Conservation (phyloP, 1,140 invertebrate genomes). For the Neomicropteryx cornuta region DNA sequence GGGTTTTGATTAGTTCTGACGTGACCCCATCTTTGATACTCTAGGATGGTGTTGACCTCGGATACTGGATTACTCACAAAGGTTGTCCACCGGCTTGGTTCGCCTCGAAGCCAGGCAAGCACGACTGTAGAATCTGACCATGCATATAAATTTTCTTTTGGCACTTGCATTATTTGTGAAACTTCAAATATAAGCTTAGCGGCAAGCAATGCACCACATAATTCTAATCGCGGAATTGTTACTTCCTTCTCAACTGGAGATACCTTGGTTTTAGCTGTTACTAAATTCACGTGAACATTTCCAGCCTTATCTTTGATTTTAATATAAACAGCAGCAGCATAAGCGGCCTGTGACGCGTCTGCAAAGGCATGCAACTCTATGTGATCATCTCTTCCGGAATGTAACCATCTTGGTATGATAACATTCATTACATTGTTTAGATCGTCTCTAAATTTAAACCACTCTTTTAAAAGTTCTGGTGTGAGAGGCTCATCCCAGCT, state of each 20-base stretch:
- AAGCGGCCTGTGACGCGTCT: slow-evolving; percentile 15
- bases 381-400: background rate
- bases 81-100: slow-evolving; percentile 16
- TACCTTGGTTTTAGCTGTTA: slow-evolving; percentile 9
- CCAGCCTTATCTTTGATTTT: too few species aligned
- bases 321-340: too few species aligned
- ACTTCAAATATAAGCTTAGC: slow-evolving; percentile 12
- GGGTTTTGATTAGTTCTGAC: slow-evolving; percentile 18
- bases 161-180: slow-evolving; percentile 13
- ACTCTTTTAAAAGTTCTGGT: slow-evolving; percentile 9
- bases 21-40: slow-evolving; percentile 13
- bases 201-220: slow-evolving; percentile 21
- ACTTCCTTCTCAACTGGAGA: slow-evolving; percentile 2
- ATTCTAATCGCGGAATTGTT: slow-evolving; percentile 18
- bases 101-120: slow-evolving; percentile 20
- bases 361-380: slow-evolving; percentile 17
- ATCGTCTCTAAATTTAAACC: slow-evolving; percentile 12
- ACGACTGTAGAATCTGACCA: slow-evolving; percentile 22
- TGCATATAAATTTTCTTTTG: slow-evolving; percentile 16
- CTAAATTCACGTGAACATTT: background rate
- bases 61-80: slow-evolving; percentile 24
- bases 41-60: slow-evolving; percentile 18
- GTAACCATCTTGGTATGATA: slow-evolving; percentile 13
- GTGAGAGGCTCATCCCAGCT: slow-evolving; percentile 21
- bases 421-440: slow-evolving; percentile 13